Evolutionary conservation across 2,888 invertebrate species (phyloP), one percentile per base, ranked within the genome.

Genomic region (Nudaria mundana): DNA sequence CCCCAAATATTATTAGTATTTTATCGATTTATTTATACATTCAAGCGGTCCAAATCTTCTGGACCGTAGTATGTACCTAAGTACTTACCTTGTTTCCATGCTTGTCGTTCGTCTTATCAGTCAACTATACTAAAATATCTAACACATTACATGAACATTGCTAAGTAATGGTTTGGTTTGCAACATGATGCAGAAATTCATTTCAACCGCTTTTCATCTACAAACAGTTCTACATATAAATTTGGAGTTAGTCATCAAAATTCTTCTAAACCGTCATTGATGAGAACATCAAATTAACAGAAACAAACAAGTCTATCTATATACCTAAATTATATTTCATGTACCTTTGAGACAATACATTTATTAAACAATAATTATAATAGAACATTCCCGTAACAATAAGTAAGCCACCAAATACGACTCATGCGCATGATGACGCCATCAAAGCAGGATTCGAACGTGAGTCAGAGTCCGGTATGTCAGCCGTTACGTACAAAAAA

Each of bases 401-500:
- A 43, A 25, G 29, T 45, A 45, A 30, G 33, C 40, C 32, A 50
- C 56, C 55, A 43, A 65, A 62, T 59, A 34, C 60, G 56, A 63
- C 63, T 68, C 66, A 61, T 51, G 66, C 67, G 66, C 62, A 60
- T 38, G 62, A 62, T 81, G 84, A 84, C 83, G 82, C 65, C 75
- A 83, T 63, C 53, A 48, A 47, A 39, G 40, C 78, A 79, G 78
- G 81, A 84, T 81, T 76, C 71, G 46, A 63, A 65, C 67, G 57
- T 83, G 82, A 84, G 66, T 81, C 77, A 81, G 56, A 66, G 51
- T 48, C 60, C 50, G 59, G 64, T 59, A 60, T 59, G 47, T 46
- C 46, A 66, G 61, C 60, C 60, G 48, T 54, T 52, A 48, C 49
- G 37, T 36, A 50, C 60, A 64, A 63, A 63, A 66, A 65, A 53